Conservation (phyloP, 2,888 invertebrate species). For the Podabrus alpinus region DNA sequence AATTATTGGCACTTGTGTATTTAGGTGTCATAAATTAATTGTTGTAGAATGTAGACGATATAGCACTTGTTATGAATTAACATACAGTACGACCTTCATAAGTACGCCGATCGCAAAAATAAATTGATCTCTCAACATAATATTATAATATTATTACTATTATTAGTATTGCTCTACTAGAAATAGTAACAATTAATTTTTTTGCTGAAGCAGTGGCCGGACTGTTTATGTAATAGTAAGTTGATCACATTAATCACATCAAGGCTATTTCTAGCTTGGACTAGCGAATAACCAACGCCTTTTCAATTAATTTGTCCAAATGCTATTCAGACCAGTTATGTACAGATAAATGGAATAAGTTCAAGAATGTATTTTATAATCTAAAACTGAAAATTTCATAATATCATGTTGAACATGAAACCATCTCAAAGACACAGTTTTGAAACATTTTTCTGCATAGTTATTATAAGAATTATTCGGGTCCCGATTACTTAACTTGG, state of each 20-base stretch:
- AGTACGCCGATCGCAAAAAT: constrained; percentile 33
- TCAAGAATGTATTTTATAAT: background rate
- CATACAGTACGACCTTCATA: constrained; percentile 47
- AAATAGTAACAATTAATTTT: constrained; percentile 11
- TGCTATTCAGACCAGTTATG: constrained; percentile 3
- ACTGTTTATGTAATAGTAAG: constrained; percentile 29
- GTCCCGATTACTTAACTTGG: background rate
- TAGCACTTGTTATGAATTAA: constrained; percentile 30
- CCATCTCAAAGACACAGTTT: background rate
- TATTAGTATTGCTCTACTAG: background rate
- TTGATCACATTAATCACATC: constrained; percentile 30
- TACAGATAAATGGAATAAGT: background rate
- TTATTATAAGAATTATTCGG: no score
- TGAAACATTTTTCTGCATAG: no score
- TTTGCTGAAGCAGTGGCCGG: constrained; percentile 9
- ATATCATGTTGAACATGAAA: background rate
- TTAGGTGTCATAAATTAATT: background rate
- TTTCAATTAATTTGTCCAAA: constrained; percentile 45
- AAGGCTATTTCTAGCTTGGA: constrained; percentile 24
- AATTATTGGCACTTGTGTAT: background rate
- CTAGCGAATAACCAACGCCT: constrained; percentile 35
- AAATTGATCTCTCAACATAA: constrained; percentile 7
- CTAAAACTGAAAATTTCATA: background rate
- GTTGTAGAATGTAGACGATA: background rate
- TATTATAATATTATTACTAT: no score